phyloP scores from a whole-genome alignment of 2,888 invertebrate species.

The Phlogophora meticulosa region DNA sequence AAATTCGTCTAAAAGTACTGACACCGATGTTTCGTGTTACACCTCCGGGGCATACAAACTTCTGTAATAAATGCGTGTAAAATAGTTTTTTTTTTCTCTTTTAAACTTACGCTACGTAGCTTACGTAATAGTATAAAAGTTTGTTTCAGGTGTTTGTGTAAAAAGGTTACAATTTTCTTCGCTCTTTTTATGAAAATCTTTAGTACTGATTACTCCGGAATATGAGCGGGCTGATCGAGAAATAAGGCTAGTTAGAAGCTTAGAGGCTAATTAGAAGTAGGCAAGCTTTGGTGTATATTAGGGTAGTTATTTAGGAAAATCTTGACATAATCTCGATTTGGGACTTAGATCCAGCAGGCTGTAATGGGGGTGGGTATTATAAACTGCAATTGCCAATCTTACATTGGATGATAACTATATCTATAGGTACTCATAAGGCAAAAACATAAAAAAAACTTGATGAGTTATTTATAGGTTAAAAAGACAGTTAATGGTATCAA shows the following conservation, averaged over 20 bases:
- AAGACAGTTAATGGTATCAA: no score
- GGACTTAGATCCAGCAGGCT: no score
- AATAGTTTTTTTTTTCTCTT: conserved; percentile 34
- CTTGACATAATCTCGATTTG: neutral
- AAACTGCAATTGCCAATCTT: no score
- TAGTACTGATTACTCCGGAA: conserved; percentile 4
- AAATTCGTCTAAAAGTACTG: conserved; percentile 38
- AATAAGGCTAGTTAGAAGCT: conserved; percentile 1
- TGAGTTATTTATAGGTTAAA: no score
- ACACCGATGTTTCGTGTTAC: conserved; percentile 53
- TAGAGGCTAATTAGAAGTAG: conserved; percentile 12
- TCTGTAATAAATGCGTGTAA: conserved; percentile 70
- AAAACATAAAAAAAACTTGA: no score
- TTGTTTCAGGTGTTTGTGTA: conserved; percentile 3
- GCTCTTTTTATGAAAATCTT: neutral
- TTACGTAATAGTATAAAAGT: conserved; percentile 5
- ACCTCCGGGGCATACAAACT: conserved; percentile 70
- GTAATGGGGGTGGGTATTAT: no score
- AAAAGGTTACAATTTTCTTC: neutral
- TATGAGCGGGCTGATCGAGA: neutral
- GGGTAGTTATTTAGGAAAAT: neutral
- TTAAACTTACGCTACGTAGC: conserved; percentile 6
- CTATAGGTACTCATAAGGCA: no score
- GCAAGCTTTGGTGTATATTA: conserved; percentile 3
- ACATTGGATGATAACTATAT: no score